Base-by-base conservation (phyloP, 2,113 vertebrate species). In the Protomyctophum bolini region DNA sequence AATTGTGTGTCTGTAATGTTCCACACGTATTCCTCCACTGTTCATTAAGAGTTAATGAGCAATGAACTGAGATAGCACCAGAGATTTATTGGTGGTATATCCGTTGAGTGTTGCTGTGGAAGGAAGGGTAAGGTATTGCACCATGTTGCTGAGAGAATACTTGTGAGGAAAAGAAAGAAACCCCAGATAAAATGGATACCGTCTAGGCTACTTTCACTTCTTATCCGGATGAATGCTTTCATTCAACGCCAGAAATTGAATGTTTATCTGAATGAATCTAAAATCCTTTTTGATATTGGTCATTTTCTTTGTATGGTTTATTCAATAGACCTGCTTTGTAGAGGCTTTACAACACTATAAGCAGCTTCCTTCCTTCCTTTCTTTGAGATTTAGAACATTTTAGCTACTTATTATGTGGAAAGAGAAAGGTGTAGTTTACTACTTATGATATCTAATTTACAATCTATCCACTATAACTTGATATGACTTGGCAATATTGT, bases 1-100 rank as follows among this genome's bases (percentile, higher is more conserved):
- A 94, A 95, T 94, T 91, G 92, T 94, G 74, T 91, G 84, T 83
- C 77, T 63, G 86, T 87, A 91, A 92, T 92, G 91, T 93, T 83
- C 83, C 80, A 41, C 68, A 74, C 73, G 83, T 85, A 83, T 74
- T 73, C 83, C 55, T 51, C 73, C 75, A 67, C 77, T 87, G 86
- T 86, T 86, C 77, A 87, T 91, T 90, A 88, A 75, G 61, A 60
- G 55, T 80, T 82, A 85, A 80, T 86, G 75, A 82, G 74, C 68
- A 68, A 7, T 72, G 66, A 79, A 70, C 68, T 33, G 58, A 73
- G 66, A 78, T 67, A 73, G 45, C 58, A 28, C 55, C 29, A 28
- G 57, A 65, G 75, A 62, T 79, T 67, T 68, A 56, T 49, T 68
- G 79, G 55, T 67, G 47, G 76, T 76, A 85, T 69, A 75, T 83